Base-by-base conservation (phyloP, 2,888 invertebrate species). In the Unio delphinus region DNA sequence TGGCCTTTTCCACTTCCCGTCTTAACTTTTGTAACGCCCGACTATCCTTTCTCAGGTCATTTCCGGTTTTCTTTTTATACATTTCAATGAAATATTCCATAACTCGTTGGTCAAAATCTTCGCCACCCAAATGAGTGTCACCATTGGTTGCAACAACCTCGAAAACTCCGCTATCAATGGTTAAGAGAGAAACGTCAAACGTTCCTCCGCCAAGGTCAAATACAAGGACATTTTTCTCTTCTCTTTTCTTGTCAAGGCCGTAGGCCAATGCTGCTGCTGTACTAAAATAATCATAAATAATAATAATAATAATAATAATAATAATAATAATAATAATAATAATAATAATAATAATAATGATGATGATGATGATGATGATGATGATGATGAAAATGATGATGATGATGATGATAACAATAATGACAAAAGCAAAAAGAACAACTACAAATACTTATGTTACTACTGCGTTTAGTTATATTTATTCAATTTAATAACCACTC, bases 121-220 rank as follows among this genome's bases (percentile, higher is more conserved):
- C 99, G 90, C 99, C 99, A 87, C 99, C 98, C 92, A 98, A 94
- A 91, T 98, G 98, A 83, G 98, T 98, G 90, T 98, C 98, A 86
- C 98, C 98, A 88, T 95, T 96, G 76, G 96, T 96, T 1, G 96
- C 94, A 7, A 89, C 79, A 17, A 92, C 93, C 92, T 99, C 99
- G 90, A 99, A 99, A 8, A 99, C 98, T 67, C 99, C 99, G 86
- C 98, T 98, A 89, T 99, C 99, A 88, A 99, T 99, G 79, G 98
- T 99, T 67, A 99, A 92, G 28, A 99, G 93, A 58, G 98, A 98
- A 26, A 99, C 99, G 91, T 99, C 99, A 89, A 99, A 99, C 80
- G 99, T 99, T 91, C 99, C 99, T 90, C 99, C 99, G 87, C 99
- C 99, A 91, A 99, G 93, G 92, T 99, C 99, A 91, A 99, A 99